Evolutionary conservation across 92 coral and sea anemone species (phyloP).

Genomic region (Epizoanthus rinbou): DNA sequence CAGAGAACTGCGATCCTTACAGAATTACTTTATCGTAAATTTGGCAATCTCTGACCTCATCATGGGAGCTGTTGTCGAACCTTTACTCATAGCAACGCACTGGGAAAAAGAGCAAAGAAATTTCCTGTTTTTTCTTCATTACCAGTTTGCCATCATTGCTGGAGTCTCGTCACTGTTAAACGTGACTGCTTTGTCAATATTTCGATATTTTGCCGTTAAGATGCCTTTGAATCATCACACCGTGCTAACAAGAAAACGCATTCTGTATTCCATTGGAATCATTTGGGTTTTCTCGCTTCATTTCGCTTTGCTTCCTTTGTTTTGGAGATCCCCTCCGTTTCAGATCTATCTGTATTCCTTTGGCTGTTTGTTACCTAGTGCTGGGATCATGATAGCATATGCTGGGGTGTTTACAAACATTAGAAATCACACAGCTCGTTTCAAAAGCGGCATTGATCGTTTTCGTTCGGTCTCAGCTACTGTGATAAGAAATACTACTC

Average conservation of each 20-base stretch:
- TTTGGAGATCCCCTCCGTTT: constrained; percentile 46
- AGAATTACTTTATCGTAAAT: constrained; percentile 73
- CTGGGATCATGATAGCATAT: constrained; percentile 57
- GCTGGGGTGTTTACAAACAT: constrained; percentile 61
- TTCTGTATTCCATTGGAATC: constrained; percentile 53
- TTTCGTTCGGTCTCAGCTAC: constrained; percentile 47
- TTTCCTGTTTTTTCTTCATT: constrained; percentile 63
- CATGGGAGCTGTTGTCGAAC: constrained; percentile 76
- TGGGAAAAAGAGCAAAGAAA: constrained; percentile 50
- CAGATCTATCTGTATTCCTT: constrained; percentile 69
- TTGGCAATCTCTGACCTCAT: constrained; percentile 73
- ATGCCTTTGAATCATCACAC: constrained; percentile 67
- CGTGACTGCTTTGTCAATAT: constrained; percentile 77
- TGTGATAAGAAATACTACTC: constrained; percentile 66
- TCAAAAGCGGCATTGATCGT: constrained; percentile 16
- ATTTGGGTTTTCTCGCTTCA: constrained; percentile 74
- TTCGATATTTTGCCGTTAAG: constrained; percentile 69
- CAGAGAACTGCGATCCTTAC: constrained; percentile 65
- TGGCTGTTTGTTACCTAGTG: constrained; percentile 71
- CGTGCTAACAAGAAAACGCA: constrained; percentile 59
- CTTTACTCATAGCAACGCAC: constrained; percentile 68
- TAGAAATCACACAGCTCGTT: constrained; percentile 63
- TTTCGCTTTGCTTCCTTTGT: constrained; percentile 22
- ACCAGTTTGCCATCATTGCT: constrained; percentile 65
- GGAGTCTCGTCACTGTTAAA: constrained; percentile 69